A percentile compares a stretch with the other conserved stretches of the same genome.
These are phyloP conservation scores for Physella acuta DNA, from an alignment of 1,140 invertebrate genomes.

Conservation along the genomic window DNA sequence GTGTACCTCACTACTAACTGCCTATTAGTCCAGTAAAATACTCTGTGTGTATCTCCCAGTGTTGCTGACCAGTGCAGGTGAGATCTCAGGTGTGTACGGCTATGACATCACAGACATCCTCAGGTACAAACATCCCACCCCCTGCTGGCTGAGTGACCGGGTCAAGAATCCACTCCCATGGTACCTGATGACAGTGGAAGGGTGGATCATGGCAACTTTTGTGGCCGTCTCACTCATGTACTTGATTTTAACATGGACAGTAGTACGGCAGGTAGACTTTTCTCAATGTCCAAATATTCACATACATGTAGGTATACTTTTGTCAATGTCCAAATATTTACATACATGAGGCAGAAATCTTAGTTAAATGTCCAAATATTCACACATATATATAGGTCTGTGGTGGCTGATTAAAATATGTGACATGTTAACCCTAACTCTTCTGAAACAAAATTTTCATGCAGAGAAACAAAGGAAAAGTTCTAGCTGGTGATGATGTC, in stretches of 20 bases:
- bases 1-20: no score
- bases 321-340: not conserved
- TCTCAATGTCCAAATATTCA: not conserved
- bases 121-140: conserved; percentile 31
- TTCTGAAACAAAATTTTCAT: no score
- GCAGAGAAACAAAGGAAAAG: conserved; percentile 15
- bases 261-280: not conserved
- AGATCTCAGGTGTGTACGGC: conserved; percentile 34
- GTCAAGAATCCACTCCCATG: conserved; percentile 33
- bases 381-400: not conserved
- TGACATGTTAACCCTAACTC: no score
- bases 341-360: no score
- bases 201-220: conserved; percentile 38
- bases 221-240: conserved; percentile 28
- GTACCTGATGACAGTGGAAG: conserved; percentile 37
- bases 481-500: conserved; percentile 23
- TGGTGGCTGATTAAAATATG: not conserved
- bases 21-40: no score
- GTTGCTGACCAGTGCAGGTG: conserved; percentile 29
- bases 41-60: conserved; percentile 26
- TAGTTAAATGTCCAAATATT: not conserved
- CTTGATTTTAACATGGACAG: conserved; percentile 26
- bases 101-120: conserved; percentile 31
- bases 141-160: conserved; percentile 38
- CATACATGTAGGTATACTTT: not conserved